Base-by-base conservation (phyloP, 1,140 invertebrate species). In the Pseudachorutes palmiensis region DNA sequence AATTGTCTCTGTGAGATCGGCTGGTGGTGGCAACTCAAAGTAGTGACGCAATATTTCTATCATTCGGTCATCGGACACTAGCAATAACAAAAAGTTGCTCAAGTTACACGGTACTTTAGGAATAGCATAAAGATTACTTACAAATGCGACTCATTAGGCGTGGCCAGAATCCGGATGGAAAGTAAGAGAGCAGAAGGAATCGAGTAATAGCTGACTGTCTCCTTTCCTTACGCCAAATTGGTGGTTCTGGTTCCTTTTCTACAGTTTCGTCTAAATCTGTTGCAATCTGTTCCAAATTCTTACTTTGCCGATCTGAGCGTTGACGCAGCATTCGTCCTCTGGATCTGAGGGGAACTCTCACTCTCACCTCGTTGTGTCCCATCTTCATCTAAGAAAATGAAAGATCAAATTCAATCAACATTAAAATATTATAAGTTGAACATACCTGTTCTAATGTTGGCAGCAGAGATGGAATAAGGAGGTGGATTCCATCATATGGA, bases 91-190 rank as follows among this genome's bases (percentile, higher is more conserved):
- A 29, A 60, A 28, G 12, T 28, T 24, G 24, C 26, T 9, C 58
- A 60, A 60, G 30, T 14, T 29, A 29, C 30, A 60, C 26, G 9
- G 5, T 9, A 45, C 36, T 45, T 12, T 19, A 45, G 19, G 19
- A 45, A 45, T 9, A 12, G 19, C 9, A 45, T 19, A 45, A 45
- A 12, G 5, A 57, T 12, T 57, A 16, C 29, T 36, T 26, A 57
- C 14, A 51, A 55, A 98, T 86, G 26, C 95, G 80, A 0, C 94
- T 94, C 16, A 96, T 92, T 1, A 99, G 82, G 12, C 96, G 81
- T 0, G 95, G 91, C 97, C 96, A 98, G 79, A 99, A 99, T 0
- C 97, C 97, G 72, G 91, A 91, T 0, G 97, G 97, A 76, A 98
- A 92, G 79, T 98, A 99, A 0, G 94, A 94, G 84, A 98, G 90